Evolutionary conservation across 2,113 vertebrate genomes (phyloP), one percentile per base, ranked within the genome.

Genomic region (Ranitomeya variabilis): DNA sequence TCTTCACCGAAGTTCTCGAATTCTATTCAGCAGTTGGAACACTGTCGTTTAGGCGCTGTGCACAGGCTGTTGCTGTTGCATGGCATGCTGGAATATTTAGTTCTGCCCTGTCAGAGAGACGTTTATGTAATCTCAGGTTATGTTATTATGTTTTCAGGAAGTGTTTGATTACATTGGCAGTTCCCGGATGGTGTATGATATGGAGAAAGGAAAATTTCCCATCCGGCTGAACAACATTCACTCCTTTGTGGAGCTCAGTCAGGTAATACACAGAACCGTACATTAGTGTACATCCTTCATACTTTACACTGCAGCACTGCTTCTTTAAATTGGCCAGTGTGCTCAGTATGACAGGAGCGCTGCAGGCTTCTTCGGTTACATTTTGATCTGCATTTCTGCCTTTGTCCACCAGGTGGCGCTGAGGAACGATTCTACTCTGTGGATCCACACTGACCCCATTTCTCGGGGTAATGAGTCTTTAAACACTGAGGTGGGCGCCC

Each of bases 101-200:
- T n/a, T 67, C 21, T 12, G 37, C 23, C 14, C 31, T 13, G 3
- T 3, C 13, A 23, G 18, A 13, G 3, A 37, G 37, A 45, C 37
- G 37, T 45, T 45, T 3, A 45, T 45, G 3, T 45, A 5, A 45
- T 45, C 37, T 45, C 37, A 5, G 37, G 37, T 45, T 4, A 45
- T 45, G 37, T 45, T 45, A 1, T 45, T 2, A 45, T 45, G 37
- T 45, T 45, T 45, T 18, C 93, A 99, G 98, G 98, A 99, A 90
- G 95, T 95, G 1, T 99, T 99, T 26, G 98, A 99, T 91, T 99
- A 99, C 95, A 99, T 99, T 2, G 98, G 98, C 91, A 99, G 98
- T 86, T 99, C 98, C 0, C 94, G 96, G 19, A 97, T 99, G 97
- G 98, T 96, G 1, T 96, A 94, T 0, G 95, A 96, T 7, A 96